Conservation (phyloP, 1,140 invertebrate genomes). For the Neodiprion virginianus region DNA sequence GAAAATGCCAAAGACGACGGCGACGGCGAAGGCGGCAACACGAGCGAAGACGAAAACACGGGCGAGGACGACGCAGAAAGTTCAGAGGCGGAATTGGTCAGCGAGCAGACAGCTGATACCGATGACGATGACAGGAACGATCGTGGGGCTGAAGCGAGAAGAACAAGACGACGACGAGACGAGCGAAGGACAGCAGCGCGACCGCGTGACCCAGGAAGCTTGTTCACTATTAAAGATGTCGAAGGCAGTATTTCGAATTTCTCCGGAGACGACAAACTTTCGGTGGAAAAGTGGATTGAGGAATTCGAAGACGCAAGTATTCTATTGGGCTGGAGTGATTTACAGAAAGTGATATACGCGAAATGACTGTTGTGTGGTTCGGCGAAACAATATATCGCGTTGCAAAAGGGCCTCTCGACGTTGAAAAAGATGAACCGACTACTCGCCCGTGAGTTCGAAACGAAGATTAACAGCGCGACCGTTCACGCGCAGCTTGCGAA, state of each 20-base stretch:
- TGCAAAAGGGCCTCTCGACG: slow-evolving; percentile 19
- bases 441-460: slow-evolving; percentile 26
- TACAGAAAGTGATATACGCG: slow-evolving; percentile 40
- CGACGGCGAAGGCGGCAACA: neutral
- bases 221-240: slow-evolving; percentile 33
- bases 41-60: neutral
- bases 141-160: too few relatives aligned
- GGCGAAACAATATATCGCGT: slow-evolving; percentile 31
- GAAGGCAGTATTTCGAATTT: slow-evolving; percentile 34
- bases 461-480: slow-evolving; percentile 25
- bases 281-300: slow-evolving; percentile 29
- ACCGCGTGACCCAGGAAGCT: neutral
- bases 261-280: slow-evolving; percentile 28
- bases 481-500: slow-evolving; percentile 26
- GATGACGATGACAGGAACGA: too few relatives aligned
- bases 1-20: neutral
- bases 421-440: slow-evolving; percentile 24
- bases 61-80: too few relatives aligned
- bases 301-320: slow-evolving; percentile 40
- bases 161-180: neutral
- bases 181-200: neutral
- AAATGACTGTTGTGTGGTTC: slow-evolving; percentile 33
- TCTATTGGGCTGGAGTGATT: slow-evolving; percentile 33
- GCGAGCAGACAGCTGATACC: too few relatives aligned
- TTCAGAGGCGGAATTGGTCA: too few relatives aligned